Conservation (phyloP, 1,140 invertebrate genomes). For the Vollenhovia emeryi region DNA sequence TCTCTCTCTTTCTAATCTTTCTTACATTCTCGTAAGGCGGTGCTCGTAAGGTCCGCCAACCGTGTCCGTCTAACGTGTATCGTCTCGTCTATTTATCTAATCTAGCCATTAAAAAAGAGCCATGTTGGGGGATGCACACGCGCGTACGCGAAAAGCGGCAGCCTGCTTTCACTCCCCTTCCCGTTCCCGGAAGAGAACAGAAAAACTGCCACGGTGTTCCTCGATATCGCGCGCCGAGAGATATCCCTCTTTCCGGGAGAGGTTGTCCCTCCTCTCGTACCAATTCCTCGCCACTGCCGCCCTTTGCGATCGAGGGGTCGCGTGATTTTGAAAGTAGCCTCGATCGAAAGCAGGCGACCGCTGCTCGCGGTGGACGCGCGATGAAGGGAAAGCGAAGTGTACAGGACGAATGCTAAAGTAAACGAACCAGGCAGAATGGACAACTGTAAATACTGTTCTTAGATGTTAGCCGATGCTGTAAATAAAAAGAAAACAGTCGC, state of each 20-base stretch:
- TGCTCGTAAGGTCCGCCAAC: conserved; percentile 71
- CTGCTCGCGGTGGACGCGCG: conserved; percentile 56
- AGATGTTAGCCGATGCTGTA: conserved; percentile 78
- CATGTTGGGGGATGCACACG: conserved; percentile 40
- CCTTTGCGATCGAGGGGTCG: conserved; percentile 2
- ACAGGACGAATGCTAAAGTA: conserved; percentile 62
- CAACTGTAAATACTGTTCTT: conserved; percentile 80
- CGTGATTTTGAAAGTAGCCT: conserved; percentile 53
- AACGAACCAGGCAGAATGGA: neutral
- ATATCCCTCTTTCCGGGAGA: neutral
- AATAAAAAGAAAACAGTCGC: conserved; percentile 74
- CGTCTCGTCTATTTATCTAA: conserved; percentile 80
- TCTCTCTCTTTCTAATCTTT: conserved; percentile 60
- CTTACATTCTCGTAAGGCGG: conserved; percentile 68
- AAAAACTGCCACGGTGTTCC: neutral
- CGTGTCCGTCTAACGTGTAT: conserved; percentile 80
- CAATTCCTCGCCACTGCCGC: conserved; percentile 6
- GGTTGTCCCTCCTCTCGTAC: neutral
- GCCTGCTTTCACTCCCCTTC: conserved; percentile 22
- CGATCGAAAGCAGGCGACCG: conserved; percentile 25
- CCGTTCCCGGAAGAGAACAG: neutral
- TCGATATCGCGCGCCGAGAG: neutral
- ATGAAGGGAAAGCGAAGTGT: conserved; percentile 64
- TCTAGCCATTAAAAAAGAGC: conserved; percentile 70
- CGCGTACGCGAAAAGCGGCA: neutral